A percentile compares a stretch with the other conserved stretches of the same genome.
phyloP scores from a whole-genome alignment of 2,888 invertebrate species.

The Eupithecia subumbrata region DNA sequence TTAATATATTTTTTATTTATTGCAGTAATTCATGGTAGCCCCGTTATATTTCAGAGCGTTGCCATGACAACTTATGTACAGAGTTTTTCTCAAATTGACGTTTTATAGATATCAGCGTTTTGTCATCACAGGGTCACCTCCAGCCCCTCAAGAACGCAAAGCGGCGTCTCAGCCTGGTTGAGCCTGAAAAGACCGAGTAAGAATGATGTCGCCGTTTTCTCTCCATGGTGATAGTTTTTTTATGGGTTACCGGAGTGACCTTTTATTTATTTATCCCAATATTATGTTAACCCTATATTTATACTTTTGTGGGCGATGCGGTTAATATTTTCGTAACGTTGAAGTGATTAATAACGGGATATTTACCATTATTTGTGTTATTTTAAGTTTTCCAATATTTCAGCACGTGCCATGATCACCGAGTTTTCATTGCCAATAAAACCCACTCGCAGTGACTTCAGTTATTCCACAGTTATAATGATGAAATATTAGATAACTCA shows the following conservation, averaged over 20 bases:
- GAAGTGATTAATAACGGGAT: too few species aligned
- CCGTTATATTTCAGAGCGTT: neutral
- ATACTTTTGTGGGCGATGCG: neutral
- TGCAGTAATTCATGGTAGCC: too few species aligned
- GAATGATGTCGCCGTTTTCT: conserved; percentile 4
- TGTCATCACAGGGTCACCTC: conserved; percentile 7
- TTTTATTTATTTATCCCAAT: neutral
- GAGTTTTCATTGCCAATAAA: too few species aligned
- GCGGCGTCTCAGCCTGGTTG: conserved; percentile 24
- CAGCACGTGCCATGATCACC: too few species aligned
- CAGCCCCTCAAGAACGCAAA: conserved; percentile 46
- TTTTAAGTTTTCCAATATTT: too few species aligned
- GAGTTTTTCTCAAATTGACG: neutral
- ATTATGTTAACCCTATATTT: neutral
- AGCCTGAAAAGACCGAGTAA: conserved; percentile 2
- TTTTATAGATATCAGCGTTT: conserved; percentile 4
- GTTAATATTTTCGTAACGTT: neutral
- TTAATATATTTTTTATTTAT: too few species aligned
- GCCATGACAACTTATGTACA: neutral
- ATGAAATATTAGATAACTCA: too few species aligned
- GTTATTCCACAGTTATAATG: too few species aligned
- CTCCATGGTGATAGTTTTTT: neutral
- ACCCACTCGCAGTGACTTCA: too few species aligned
- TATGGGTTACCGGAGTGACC: neutral
- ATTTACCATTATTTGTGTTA: too few species aligned